Evolutionary conservation across 2,113 vertebrate genomes (phyloP), one percentile per base, ranked within the genome.

Genomic region (Lasiurus cinereus): DNA sequence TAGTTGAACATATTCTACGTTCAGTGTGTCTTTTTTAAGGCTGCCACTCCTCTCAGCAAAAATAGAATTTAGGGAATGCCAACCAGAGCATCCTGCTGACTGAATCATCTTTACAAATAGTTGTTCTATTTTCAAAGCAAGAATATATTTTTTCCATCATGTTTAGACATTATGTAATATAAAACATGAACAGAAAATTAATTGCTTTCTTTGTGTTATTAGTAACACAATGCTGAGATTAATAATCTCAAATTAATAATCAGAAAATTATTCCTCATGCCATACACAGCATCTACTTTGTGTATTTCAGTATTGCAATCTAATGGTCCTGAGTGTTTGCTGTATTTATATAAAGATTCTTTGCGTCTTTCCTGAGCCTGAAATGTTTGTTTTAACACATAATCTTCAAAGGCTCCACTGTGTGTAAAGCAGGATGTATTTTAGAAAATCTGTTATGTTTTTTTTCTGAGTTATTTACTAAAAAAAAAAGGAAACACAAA

Each of bases 101-200:
- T 31, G 83, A 91, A 59, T 83, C 85, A 91, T 96, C 79, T 87
- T 96, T 80, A 87, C 91, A 93, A 94, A 95, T 73, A 83, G 91
- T 91, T 85, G 39, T 93, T 96, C 96, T 96, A 93, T 95, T 95
- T 97, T 96, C 95, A 96, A 94, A 97, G 90, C 39, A 95, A 93
- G 73, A 82, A 92, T 83, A 82, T 93, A 67, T 92, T 92, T 95
- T 89, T 93, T 95, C 77, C 69, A 73, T 94, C 52, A 43, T 91
- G 90, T 96, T 97, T 97, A 88, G 94, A 96, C 91, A 76, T 59
- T 66, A n/a, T 59, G 33, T 79, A 91, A 64, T 79, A 82, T 89
- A 80, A 93, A 97, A 83, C 78, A 72, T 66, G 74, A 80, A 50
- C 33, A 73, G 56, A 43, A 97, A 88, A 96, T 96, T 93, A 93